Percentiles rank a stretch among this genome's conserved stretches.
Evolutionary conservation across 2,888 invertebrate genomes (phyloP).

Genomic region (Ernsta delagoae): DNA sequence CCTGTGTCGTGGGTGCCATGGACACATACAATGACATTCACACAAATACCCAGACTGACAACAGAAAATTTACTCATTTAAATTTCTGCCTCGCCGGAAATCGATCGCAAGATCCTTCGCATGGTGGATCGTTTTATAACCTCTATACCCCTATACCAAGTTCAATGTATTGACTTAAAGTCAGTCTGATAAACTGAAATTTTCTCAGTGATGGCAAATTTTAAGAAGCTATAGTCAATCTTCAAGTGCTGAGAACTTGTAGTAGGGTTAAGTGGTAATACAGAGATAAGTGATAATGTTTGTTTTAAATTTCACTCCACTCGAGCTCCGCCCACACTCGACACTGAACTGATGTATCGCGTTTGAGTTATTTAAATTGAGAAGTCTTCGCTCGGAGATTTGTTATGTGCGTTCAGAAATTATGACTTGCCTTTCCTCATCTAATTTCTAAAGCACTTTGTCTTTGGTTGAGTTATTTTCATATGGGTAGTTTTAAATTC

Average conservation of each 20-base stretch:
- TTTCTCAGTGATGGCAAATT: neutral
- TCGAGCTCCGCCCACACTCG: constrained; percentile 61
- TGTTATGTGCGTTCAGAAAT: constrained; percentile 33
- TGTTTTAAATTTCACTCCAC: constrained; percentile 71
- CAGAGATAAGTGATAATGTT: constrained; percentile 49
- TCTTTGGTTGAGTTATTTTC: constrained; percentile 31
- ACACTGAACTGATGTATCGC: constrained; percentile 43
- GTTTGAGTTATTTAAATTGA: constrained; percentile 43
- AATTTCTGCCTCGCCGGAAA: too few species aligned
- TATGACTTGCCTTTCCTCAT: constrained; percentile 30
- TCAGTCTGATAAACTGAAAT: too few species aligned
- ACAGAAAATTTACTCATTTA: too few species aligned
- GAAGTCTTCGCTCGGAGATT: constrained; percentile 38
- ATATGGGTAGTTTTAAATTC: constrained; percentile 3
- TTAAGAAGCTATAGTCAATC: too few species aligned
- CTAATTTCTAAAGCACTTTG: constrained; percentile 33
- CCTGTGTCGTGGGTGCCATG: too few species aligned
- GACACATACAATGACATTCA: too few species aligned
- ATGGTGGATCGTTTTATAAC: too few species aligned
- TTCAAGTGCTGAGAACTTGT: neutral
- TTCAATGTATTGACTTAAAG: too few species aligned
- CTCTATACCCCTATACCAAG: too few species aligned
- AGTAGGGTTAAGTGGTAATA: constrained; percentile 8
- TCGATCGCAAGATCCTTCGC: too few species aligned
- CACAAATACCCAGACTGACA: too few species aligned